Evolutionary conservation across 1,140 invertebrate genomes (phyloP).

Genomic region (Orius insidiosus): DNA sequence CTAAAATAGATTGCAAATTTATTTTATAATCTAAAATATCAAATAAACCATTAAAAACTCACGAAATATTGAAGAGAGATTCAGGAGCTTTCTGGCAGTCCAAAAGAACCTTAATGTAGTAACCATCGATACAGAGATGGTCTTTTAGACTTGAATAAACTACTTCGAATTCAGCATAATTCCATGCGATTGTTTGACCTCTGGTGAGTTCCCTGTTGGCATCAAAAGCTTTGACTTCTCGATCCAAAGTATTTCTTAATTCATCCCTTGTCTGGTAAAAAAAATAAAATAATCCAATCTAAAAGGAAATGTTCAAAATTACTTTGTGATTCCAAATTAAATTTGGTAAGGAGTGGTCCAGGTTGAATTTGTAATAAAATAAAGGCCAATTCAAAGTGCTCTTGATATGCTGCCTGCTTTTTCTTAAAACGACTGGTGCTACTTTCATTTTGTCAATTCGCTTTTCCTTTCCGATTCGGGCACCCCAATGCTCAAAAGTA

Average conservation of each 20-base stretch:
- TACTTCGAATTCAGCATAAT: constrained; percentile 93
- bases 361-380: constrained; percentile 91
- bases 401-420: constrained; percentile 79
- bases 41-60: constrained; percentile 29
- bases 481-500: constrained; percentile 80
- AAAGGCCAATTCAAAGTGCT: constrained; percentile 80
- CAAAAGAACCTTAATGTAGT: constrained; percentile 85
- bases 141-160: constrained; percentile 83
- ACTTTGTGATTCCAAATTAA: constrained; percentile 98
- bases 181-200: constrained; percentile 80
- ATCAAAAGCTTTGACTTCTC: constrained; percentile 79
- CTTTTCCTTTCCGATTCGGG: constrained; percentile 50
- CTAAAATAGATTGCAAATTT: constrained; percentile 31
- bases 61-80: constrained; percentile 73
- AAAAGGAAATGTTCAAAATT: constrained; percentile 1
- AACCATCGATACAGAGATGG: constrained; percentile 97
- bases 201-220: constrained; percentile 79
- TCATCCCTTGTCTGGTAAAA: constrained; percentile 76
- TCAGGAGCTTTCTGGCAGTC: constrained; percentile 79
- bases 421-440: constrained; percentile 74
- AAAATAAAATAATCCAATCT: constrained; percentile 12
- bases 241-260: constrained; percentile 76
- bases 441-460: constrained; percentile 41
- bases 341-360: constrained; percentile 89
- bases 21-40: constrained; percentile 15